Evolutionary conservation across 1,140 invertebrate genomes (phyloP).

Genomic region (Ganaspis sp.): DNA sequence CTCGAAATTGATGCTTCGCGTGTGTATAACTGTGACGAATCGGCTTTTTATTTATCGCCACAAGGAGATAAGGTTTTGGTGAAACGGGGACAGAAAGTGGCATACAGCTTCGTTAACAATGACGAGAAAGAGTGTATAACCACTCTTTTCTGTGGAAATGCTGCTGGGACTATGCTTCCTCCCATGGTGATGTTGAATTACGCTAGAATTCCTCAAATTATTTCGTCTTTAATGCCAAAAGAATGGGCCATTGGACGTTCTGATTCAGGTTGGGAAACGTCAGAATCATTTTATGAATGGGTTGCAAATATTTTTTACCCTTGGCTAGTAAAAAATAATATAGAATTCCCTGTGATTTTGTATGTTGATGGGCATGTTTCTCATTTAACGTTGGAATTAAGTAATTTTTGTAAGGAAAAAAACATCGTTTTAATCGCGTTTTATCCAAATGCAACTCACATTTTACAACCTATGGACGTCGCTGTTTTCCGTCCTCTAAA

Average conservation of each 20-base stretch:
- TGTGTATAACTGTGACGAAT: too few relatives aligned
- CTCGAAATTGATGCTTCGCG: too few relatives aligned
- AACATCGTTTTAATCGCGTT: conserved; percentile 6
- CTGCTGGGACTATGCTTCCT: conserved; percentile 58
- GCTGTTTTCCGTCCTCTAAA: too few relatives aligned
- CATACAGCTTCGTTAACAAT: too few relatives aligned
- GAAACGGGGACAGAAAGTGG: too few relatives aligned
- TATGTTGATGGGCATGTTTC: conserved; percentile 24
- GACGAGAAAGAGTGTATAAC: too few relatives aligned
- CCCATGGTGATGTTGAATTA: conserved; percentile 67
- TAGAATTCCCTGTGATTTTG: conserved; percentile 9
- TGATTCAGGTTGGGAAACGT: conserved; percentile 63
- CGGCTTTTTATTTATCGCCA: too few relatives aligned
- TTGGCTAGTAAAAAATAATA: conserved; percentile 1
- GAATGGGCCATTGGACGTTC: conserved; percentile 59
- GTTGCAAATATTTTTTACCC: conserved; percentile 50
- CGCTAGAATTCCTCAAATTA: conserved; percentile 51
- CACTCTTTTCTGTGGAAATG: conserved; percentile 46
- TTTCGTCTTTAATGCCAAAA: conserved; percentile 49
- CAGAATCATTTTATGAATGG: conserved; percentile 63
- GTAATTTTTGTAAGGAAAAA: conserved; percentile 10
- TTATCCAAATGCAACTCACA: conserved; percentile 23
- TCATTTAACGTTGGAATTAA: conserved; percentile 10
- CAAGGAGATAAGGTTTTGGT: too few relatives aligned
- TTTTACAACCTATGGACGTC: too few relatives aligned